These are phyloP conservation scores for Climacteris rufus DNA, from an alignment of 2,113 vertebrate genomes.

Conservation along the genomic window DNA sequence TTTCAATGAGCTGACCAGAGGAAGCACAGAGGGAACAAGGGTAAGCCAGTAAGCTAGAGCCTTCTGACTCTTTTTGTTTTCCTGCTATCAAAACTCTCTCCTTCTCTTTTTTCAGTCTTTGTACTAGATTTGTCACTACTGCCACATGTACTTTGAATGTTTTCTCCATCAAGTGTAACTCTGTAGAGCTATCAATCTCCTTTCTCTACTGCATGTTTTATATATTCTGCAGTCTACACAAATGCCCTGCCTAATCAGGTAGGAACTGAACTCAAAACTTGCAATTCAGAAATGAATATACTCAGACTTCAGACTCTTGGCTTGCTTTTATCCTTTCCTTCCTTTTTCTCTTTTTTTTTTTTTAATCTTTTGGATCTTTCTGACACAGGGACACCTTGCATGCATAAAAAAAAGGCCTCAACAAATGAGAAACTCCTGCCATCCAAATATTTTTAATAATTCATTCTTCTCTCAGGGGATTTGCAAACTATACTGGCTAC, in stretches of 20 bases:
- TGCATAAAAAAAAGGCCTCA: not conserved
- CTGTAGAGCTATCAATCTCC: not conserved
- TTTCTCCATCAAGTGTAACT: not conserved
- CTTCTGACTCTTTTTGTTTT: not conserved
- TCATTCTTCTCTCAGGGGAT: not conserved
- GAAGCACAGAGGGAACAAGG: not conserved
- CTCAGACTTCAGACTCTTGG: not conserved
- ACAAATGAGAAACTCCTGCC: not conserved
- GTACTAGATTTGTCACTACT: not conserved
- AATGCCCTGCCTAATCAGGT: not conserved
- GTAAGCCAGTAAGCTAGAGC: not conserved
- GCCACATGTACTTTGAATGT: not conserved
- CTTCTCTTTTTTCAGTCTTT: not conserved
- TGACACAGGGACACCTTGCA: not conserved
- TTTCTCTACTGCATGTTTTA: not conserved
- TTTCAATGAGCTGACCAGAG: not conserved
- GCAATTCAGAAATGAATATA: not conserved
- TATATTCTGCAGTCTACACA: not conserved
- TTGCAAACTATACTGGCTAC: not conserved
- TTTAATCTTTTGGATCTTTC: not conserved
- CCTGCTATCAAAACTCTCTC: not conserved
- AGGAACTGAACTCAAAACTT: not conserved
- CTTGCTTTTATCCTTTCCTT: not conserved
- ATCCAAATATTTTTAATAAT: not conserved
- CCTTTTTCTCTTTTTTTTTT: accelerated